Conservation (phyloP, 30 jellyfish, hydroid and myxozoan genomes). For the Pseudorhiza aurosa region DNA sequence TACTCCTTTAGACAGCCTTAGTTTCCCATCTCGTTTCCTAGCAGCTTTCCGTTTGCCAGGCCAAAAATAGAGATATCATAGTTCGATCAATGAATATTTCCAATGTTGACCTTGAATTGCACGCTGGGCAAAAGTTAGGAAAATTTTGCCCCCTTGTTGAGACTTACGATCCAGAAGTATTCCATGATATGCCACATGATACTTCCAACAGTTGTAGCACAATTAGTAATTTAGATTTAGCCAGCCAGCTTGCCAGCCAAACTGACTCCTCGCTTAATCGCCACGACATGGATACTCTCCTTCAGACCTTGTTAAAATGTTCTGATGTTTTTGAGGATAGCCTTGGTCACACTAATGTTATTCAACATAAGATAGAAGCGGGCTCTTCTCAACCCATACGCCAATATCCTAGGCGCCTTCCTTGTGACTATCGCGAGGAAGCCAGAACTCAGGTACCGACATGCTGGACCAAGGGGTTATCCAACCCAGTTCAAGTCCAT, state of each 20-base stretch:
- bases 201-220: neutral
- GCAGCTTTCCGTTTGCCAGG: conserved; percentile 31
- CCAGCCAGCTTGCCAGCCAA: neutral
- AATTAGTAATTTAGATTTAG: neutral
- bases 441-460: conserved; percentile 17
- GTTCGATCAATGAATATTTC: conserved; percentile 38
- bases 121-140: conserved; percentile 42
- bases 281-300: neutral
- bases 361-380: conserved; percentile 51
- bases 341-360: conserved; percentile 48
- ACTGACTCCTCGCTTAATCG: neutral
- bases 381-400: conserved; percentile 53
- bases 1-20: neutral
- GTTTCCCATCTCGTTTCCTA: conserved; percentile 6
- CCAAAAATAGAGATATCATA: neutral
- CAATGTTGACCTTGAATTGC: conserved; percentile 36
- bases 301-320: conserved; percentile 14
- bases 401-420: conserved; percentile 43
- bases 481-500: conserved; percentile 58
- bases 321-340: conserved; percentile 64
- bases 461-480: conserved; percentile 21
- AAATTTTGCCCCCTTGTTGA: conserved; percentile 42
- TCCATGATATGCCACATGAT: no score
- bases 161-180: neutral
- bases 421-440: conserved; percentile 40